Percentiles rank a stretch among this genome's conserved stretches.
Conservation (phyloP, 1,140 invertebrate species). For the Solenopsis invicta region DNA sequence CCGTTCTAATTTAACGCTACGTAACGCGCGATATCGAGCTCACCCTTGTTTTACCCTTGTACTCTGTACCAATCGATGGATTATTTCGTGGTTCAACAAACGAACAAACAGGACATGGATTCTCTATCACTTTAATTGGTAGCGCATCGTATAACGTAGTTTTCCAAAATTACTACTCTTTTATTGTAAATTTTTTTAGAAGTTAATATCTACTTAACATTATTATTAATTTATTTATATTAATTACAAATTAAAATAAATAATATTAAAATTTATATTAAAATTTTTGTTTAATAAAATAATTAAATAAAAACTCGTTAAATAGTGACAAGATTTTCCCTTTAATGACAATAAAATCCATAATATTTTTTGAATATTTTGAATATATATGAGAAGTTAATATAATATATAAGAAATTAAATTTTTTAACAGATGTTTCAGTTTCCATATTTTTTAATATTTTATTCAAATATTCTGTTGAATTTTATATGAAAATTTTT, state of each 20-base stretch:
- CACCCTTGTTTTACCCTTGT: constrained; percentile 33
- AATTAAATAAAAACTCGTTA: no score
- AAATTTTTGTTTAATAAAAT: no score
- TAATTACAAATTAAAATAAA: no score
- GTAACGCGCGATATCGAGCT: constrained; percentile 60
- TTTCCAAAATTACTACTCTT: constrained; percentile 13
- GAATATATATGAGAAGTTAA: background rate
- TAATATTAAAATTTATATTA: no score
- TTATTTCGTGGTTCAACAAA: constrained; percentile 70
- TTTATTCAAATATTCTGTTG: background rate
- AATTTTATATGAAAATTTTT: background rate
- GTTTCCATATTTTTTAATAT: background rate
- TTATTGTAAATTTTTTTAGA: constrained; percentile 38
- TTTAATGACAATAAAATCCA: no score
- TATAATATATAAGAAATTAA: background rate
- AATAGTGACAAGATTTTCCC: no score
- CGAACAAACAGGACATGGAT: constrained; percentile 61
- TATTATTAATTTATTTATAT: background rate
- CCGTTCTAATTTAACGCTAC: constrained; percentile 82
- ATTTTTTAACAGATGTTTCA: background rate
- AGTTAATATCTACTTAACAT: background rate
- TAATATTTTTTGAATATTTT: no score
- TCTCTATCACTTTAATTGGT: constrained; percentile 68
- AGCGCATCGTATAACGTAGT: constrained; percentile 25
- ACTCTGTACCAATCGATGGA: constrained; percentile 59